Evolutionary conservation across 2,888 invertebrate species (phyloP).

Genomic region (Coelopa pilipes): DNA sequence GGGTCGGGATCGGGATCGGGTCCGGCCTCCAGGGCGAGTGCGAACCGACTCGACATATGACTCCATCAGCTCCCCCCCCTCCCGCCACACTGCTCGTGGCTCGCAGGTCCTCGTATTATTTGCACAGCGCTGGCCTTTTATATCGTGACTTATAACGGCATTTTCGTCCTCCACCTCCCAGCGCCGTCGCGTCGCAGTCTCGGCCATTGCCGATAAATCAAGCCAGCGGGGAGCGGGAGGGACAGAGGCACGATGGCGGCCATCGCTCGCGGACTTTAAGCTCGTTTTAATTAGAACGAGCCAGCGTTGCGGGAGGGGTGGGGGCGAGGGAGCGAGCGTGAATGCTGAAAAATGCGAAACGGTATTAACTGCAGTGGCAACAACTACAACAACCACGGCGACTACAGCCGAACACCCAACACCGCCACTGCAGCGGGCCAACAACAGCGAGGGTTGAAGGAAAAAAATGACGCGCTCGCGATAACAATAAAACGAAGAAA

Average conservation of each 20-base stretch:
- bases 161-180: conserved; percentile 46
- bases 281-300: conserved; percentile 58
- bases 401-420: background rate
- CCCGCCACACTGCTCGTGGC: background rate
- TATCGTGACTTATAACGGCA: conserved; percentile 43
- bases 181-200: too few species aligned
- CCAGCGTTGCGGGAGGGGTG: background rate
- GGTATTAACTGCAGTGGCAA: background rate
- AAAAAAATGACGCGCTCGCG: too few species aligned
- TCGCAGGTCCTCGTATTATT: conserved; percentile 18
- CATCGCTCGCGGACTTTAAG: conserved; percentile 50
- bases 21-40: background rate
- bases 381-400: background rate
- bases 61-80: background rate
- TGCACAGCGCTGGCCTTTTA: conserved; percentile 26
- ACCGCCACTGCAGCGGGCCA: background rate
- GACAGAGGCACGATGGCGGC: conserved; percentile 28
- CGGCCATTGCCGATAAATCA: conserved; percentile 55
- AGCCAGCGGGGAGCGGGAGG: conserved; percentile 38
- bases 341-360: background rate
- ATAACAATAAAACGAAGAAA: too few species aligned
- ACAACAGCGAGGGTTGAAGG: too few species aligned
- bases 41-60: background rate
- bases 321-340: background rate
- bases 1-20: too few species aligned